Base-by-base conservation (phyloP, 2,113 vertebrate species). In the Hystrix cristata region DNA sequence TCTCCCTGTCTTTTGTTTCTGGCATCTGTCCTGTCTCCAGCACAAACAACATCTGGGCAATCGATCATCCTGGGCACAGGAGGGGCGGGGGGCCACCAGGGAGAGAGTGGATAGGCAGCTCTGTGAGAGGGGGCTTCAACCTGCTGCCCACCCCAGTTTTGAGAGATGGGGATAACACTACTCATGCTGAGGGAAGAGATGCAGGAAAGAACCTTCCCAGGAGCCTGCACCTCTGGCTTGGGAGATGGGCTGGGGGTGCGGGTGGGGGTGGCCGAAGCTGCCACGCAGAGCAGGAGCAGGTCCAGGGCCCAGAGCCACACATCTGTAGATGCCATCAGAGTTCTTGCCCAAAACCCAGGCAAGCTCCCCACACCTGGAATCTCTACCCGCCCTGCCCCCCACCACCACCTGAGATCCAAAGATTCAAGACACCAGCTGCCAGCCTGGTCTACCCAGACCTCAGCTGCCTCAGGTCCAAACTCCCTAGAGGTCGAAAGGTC, bases 31-130 rank as follows among this genome's bases (percentile, higher is more conserved):
- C 97, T 9, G 57, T 93, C 92, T 97, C 84, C 86, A 95, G 96
- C 96, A 97, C 93, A 98, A 98, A 98, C 97, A 98, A 98, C 98
- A 98, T 98, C 97, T 98, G 98, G 98, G 51, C 87, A 38, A 97
- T 97, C 87, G 19, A 98, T 98, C 95, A 97, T 57, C 76, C 81
- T 92, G 97, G 97, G 95, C 95, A 97, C 8, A 2, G 71, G 80
- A 94, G 95, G 85, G 38, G 64, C 55, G 86, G 59, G 81, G 62
- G 38, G 79, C 86, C 81, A 69, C 34, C 15, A 64, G 87, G 53
- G 71, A 91, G 87, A 74, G 86, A 72, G 67, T 43, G 48, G 27
- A 74, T 89, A 94, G 83, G 64, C 53, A 57, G 62, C 69, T 13
- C 29, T 15, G 0, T 0, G 46, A 55, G 60, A 88, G n/a, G 38